Base-by-base conservation (phyloP, 2,797 vertebrate species). In the Erithacus rubecula region DNA sequence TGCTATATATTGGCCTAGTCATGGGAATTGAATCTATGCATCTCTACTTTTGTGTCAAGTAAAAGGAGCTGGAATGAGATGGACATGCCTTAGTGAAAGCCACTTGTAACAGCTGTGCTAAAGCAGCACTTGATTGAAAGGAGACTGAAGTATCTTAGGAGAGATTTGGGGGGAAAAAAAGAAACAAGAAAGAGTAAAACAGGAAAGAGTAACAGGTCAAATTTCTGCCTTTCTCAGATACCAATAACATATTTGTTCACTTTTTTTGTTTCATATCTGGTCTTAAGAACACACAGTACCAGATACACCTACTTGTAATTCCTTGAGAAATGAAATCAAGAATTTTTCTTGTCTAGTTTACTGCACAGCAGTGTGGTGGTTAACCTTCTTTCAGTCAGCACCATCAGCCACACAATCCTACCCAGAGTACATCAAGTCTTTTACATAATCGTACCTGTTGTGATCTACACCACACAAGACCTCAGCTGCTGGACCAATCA, bases 361-460 rank as follows among this genome's bases (percentile, higher is more conserved):
- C 22, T 34, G 22, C 37, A 56, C 21, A 53, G 27, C 10, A 51
- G 14, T 37, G 26, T 75, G 34, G 29, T 60, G 21, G 16, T 64
- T n/a, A 72, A 56, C 10, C 8, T 49, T 87, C 34, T 52, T 78
- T 76, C 21, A 41, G 6, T 58, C 53, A 82, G 47, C 13, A 34
- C 23, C 9, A 64, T 49, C 41, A 79, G 32, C 26, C 55, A 65
- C n/a, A 27, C 21, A 69, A 21, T 75, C 34, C 32, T 82, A 56
- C 27, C 16, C 16, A 19, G 36, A 27, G 6, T 60, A 24, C 9
- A 41, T 29, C 15, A 79, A 75, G 17, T 46, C 21, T 68, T 60
- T 55, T 41, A 43, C 4, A 12, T 70, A 55, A 36, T 36, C 0
- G 0, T 43, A 67, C 17, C 36, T 44, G 9, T 26, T 72, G 16